Conservation (phyloP, 2,113 vertebrate genomes). For the Phyllostomus discolor region DNA sequence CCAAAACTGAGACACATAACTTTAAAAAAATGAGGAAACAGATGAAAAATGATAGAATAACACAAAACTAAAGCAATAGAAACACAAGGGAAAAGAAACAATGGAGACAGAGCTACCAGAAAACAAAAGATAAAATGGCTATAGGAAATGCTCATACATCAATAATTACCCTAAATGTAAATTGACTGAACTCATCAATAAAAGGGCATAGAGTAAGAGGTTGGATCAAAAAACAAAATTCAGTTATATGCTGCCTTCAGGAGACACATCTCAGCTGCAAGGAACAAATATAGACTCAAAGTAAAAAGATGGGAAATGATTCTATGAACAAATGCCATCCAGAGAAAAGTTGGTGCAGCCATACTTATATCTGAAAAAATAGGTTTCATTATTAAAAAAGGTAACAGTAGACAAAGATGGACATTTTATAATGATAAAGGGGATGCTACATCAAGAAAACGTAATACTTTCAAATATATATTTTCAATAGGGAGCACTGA, state of each 20-base stretch:
- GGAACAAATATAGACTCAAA: not conserved
- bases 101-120: not conserved
- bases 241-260: not conserved
- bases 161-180: not conserved
- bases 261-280: not conserved
- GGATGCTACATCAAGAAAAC: not conserved
- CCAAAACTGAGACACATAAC: not conserved
- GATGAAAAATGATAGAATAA: not conserved
- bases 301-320: not conserved
- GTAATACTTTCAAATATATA: not conserved
- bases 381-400: not conserved
- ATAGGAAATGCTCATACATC: not conserved
- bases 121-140: not conserved
- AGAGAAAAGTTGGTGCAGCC: not conserved
- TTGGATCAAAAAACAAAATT: not conserved
- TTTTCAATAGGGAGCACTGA: not conserved
- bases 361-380: not conserved
- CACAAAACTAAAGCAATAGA: not conserved
- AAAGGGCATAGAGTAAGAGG: not conserved
- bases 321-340: not conserved
- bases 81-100: not conserved
- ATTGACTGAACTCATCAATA: not conserved
- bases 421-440: not conserved
- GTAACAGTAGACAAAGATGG: not conserved
- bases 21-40: not conserved